phyloP scores from a whole-genome alignment of 2,113 vertebrate species.

The Boleophthalmus pectinirostris region DNA sequence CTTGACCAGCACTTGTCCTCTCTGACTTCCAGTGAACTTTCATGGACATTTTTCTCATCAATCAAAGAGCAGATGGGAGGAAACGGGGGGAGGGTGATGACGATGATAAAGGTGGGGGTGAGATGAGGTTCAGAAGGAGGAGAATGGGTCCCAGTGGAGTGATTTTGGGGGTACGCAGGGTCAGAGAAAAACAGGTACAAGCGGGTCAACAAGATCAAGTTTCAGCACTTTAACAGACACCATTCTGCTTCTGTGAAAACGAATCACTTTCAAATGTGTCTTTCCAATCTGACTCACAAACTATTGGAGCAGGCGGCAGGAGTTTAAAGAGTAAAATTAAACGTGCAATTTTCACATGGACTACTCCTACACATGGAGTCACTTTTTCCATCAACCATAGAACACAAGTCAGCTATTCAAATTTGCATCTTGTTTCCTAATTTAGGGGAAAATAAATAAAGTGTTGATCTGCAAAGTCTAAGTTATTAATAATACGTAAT shows the following conservation, averaged over 20 bases:
- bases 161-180: conserved; percentile 38
- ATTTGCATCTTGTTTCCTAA: not conserved
- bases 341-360: conserved; percentile 19
- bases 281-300: conserved; percentile 41
- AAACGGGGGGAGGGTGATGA: conserved; percentile 55
- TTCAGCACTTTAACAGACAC: conserved; percentile 12
- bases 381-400: conserved; percentile 16
- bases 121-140: conserved; percentile 31
- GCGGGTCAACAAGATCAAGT: not conserved
- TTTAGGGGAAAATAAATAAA: not conserved
- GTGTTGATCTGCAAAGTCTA: too few relatives aligned
- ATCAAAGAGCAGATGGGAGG: conserved; percentile 71
- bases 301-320: conserved; percentile 45
- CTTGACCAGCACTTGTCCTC: not conserved
- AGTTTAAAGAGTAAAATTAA: conserved; percentile 27
- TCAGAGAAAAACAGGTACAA: conserved; percentile 36
- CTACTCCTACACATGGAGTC: not conserved
- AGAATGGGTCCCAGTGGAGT: conserved; percentile 25
- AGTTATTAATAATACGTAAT: not conserved
- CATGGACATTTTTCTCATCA: conserved; percentile 57
- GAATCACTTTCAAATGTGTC: conserved; percentile 28
- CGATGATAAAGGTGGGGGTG: conserved; percentile 23
- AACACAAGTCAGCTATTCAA: not conserved
- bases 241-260: conserved; percentile 8
- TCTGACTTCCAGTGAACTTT: conserved; percentile 47